Base-by-base conservation (phyloP, 2,113 vertebrate genomes). In the Suricata suricatta region DNA sequence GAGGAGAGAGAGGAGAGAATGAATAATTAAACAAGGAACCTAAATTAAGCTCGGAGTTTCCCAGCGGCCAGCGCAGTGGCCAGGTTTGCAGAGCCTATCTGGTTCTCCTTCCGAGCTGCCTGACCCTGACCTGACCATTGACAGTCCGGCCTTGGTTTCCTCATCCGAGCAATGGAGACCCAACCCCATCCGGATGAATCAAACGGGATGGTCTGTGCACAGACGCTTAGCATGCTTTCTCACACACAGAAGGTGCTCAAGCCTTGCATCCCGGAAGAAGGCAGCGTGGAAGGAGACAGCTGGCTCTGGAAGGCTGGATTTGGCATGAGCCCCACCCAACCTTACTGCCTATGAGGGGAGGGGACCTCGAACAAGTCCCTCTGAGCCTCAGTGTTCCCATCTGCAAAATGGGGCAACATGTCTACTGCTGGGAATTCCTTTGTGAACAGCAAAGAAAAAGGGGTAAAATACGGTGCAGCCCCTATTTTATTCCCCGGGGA, bases 1-100 rank as follows among this genome's bases (percentile, higher is more conserved):
- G 88, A 92, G 81, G 25, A 35, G 64, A 88, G 91, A 83, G 74
- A 92, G 87, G 47, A 57, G 74, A 74, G 33, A 12, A 96, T 98
- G 97, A 98, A 98, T 97, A 97, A 98, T 98, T 98, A 88, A 97
- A 96, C 87, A 92, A 66, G 90, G 71, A 23, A 44, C 94, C 98
- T 96, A 98, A 98, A 97, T 97, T 97, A 98, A 97, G 96, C 97
- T 76, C 2, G 16, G 88, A 97, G 96, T 81, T 95, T 95, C 97
- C 96, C 93, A 44, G 89, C 38, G 88, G 95, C 95, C 77, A n/a
- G 63, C 12, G 60, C 93, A 85, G 80, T 1, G 10, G 81, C 92
- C 81, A 66, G 93, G n/a, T 74, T 95, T 35, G 38, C 66, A 8
- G 41, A 47, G 50, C 33, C 68, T 14, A 7, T 50, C 54, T 35